Conservation (phyloP, 2,113 vertebrate genomes). For the Malurus melanocephalus region DNA sequence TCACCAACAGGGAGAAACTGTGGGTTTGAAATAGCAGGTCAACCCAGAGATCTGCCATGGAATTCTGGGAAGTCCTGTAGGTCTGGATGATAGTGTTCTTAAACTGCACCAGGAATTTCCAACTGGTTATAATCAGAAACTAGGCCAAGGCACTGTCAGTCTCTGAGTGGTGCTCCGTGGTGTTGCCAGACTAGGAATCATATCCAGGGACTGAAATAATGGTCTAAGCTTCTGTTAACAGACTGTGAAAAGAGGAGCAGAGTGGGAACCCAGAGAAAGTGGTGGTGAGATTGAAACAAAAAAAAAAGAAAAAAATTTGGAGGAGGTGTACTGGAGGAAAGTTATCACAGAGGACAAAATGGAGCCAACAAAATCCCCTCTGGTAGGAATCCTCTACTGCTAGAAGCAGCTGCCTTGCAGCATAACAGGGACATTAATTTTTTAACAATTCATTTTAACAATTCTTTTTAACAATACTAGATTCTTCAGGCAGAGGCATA, state of each 20-base stretch:
- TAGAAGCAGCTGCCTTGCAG: not conserved
- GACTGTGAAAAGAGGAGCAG: not conserved
- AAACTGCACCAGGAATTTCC: not conserved
- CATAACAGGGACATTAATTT: not conserved
- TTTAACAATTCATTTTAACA: not conserved
- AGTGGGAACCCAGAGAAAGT: not conserved
- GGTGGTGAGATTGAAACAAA: not conserved
- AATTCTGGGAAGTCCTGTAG: not conserved
- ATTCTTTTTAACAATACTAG: not conserved
- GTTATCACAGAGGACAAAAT: not conserved
- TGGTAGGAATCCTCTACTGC: not conserved
- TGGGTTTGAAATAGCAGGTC: not conserved
- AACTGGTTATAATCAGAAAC: not conserved
- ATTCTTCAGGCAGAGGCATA: not conserved
- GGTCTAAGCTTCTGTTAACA: not conserved
- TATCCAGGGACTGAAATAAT: not conserved
- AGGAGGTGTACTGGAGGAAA: not conserved
- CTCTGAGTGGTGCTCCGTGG: not conserved
- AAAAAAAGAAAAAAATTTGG: not conserved
- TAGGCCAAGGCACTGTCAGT: not conserved
- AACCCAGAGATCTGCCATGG: rapidly evolving
- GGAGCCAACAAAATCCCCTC: not conserved
- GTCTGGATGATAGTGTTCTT: not conserved
- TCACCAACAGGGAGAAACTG: not conserved
- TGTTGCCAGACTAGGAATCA: not conserved